Conservation (phyloP, 2,888 invertebrate genomes). For the Caenorhabditis drosophilae region DNA sequence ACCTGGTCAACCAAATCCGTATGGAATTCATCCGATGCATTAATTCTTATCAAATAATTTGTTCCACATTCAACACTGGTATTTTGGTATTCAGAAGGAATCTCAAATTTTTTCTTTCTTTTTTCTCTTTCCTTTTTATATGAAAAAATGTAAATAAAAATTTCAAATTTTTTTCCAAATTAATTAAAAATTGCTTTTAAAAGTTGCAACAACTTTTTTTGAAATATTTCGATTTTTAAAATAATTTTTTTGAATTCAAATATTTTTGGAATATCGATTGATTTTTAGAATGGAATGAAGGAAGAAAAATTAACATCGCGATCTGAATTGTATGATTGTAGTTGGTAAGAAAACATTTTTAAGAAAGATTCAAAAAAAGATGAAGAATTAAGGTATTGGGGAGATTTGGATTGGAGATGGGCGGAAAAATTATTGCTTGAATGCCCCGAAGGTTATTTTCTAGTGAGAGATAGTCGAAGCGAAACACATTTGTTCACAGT, state of each 20-base stretch:
- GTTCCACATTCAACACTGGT: too few relatives aligned
- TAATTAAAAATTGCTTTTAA: not conserved
- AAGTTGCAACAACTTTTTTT: too few relatives aligned
- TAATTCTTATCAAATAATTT: not conserved
- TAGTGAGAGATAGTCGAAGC: conserved; percentile 56
- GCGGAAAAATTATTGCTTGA: conserved; percentile 74
- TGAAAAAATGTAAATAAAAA: not conserved
- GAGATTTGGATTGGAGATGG: conserved; percentile 78
- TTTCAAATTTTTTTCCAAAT: not conserved
- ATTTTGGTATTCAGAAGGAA: too few relatives aligned
- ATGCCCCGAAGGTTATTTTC: conserved; percentile 54
- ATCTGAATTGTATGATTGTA: conserved; percentile 5
- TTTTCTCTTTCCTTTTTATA: too few relatives aligned
- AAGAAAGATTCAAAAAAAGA: not conserved
- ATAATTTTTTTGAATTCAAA: too few relatives aligned
- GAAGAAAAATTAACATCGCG: too few relatives aligned
- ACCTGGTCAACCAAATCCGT: not conserved
- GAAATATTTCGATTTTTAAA: too few relatives aligned
- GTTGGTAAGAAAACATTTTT: conserved; percentile 1
- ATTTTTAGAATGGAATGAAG: too few relatives aligned
- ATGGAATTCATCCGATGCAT: not conserved
- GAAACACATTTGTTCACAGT: conserved; percentile 44
- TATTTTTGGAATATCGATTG: too few relatives aligned
- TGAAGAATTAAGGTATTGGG: conserved; percentile 77
- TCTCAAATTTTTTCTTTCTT: too few relatives aligned